phyloP scores from a whole-genome alignment of 2,888 invertebrate genomes.

The Amblyjoppa fuscipennis region DNA sequence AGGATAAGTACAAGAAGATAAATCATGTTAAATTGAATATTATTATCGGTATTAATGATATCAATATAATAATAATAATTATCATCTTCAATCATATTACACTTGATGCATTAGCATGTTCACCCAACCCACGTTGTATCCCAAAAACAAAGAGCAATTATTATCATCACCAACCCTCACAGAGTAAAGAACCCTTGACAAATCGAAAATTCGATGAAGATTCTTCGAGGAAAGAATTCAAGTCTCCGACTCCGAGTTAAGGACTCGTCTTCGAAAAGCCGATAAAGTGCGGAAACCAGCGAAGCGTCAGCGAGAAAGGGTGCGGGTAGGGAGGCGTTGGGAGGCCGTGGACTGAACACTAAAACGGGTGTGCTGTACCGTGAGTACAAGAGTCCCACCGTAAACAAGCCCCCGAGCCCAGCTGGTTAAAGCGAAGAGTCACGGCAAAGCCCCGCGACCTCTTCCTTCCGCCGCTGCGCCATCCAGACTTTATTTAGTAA shows the following conservation, averaged over 20 bases:
- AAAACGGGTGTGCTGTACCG: constrained; percentile 14
- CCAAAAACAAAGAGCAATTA: no score
- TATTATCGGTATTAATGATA: no score
- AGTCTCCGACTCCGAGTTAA: background rate
- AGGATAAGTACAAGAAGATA: no score
- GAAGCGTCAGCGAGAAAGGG: background rate
- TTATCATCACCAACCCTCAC: no score
- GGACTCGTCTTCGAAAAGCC: constrained; percentile 8
- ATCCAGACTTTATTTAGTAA: constrained; percentile 63
- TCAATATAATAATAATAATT: background rate
- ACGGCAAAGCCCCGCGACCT: constrained; percentile 31
- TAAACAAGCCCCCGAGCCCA: constrained; percentile 51
- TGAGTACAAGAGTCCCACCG: constrained; percentile 26
- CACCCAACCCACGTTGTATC: no score
- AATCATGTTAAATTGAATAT: no score
- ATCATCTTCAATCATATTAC: no score
- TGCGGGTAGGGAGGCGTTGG: background rate
- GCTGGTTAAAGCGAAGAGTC: constrained; percentile 51
- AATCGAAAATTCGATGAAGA: no score
- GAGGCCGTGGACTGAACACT: background rate
- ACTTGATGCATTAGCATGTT: no score
- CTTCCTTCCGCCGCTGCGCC: constrained; percentile 9
- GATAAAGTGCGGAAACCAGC: constrained; percentile 8
- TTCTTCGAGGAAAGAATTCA: no score
- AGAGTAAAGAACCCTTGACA: no score